Evolutionary conservation across 2,888 invertebrate species (phyloP), one percentile per base, ranked within the genome.

Genomic region (Empis livida): DNA sequence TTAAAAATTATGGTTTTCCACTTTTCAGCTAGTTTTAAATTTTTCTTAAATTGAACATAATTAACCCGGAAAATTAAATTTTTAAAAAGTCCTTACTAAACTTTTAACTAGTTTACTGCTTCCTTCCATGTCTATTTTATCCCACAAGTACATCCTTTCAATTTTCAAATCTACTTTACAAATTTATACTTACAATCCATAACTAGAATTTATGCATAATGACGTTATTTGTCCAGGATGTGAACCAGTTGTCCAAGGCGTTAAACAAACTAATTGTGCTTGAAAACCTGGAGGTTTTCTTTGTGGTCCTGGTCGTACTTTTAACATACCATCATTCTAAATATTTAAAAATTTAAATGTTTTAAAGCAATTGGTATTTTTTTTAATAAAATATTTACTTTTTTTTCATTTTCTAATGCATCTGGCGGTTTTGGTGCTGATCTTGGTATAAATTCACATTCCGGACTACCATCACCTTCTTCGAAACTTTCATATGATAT

Each of bases 261-360:
- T 90, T 63, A 96, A 74, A 71, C 95, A 95, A 56, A 95, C 89
- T 55, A 99, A 76, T 63, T 93, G 87, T 43, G 94, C 90, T 76
- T 97, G 96, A 78, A 94, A 99, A 56, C 97, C 99, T n/a, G 95
- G 77, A 38, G 86, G 80, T 70, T 94, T 85, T 64, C 93, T 88
- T 62, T 85, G 81, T 51, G 77, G 72, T 35, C 91, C 91, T 45
- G 76, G 68, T 61, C 83, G 79, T 46, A 89, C 86, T 67, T 77
- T 78, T 49, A 86, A 71, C 51, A 71, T 61, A 61, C 71, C 61
- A 64, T 70, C 70, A 58, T 65, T 67, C 72, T 71, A 44, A 17
- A 53, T 56, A 37, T 46, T 47, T 49, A 48, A 41, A 49, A 27
- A 46, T 11, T 23, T 39, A 16, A 39, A 20, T 27, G 10, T 17